These are phyloP conservation scores for Arremon brunneinucha DNA, from an alignment of 2,797 vertebrate species.

Conservation along the genomic window DNA sequence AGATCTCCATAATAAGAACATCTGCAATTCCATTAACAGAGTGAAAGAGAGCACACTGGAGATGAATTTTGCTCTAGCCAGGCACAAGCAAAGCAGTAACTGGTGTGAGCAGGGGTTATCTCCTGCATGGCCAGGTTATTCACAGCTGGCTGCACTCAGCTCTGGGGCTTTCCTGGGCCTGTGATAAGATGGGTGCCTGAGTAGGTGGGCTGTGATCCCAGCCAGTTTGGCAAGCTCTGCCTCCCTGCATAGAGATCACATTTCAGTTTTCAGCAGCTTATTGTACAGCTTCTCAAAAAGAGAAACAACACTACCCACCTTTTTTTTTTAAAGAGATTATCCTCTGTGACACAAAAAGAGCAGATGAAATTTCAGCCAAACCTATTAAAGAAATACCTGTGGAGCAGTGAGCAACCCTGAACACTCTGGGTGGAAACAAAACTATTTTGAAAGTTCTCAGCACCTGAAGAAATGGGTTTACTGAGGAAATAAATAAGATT, in stretches of 20 bases:
- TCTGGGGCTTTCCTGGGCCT: neutral
- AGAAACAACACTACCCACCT: neutral
- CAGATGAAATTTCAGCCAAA: slow-evolving; percentile 45
- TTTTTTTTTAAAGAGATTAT: neutral
- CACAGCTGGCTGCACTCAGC: neutral
- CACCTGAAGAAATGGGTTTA: neutral
- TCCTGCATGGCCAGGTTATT: neutral
- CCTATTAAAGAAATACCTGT: neutral
- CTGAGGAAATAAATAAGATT: neutral
- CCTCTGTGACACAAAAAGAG: neutral
- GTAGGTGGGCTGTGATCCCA: slow-evolving; percentile 45
- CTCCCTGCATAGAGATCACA: neutral
- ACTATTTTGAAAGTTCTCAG: neutral
- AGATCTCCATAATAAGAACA: slow-evolving; percentile 24
- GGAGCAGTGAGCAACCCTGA: neutral
- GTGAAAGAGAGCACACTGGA: neutral
- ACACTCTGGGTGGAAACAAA: accelerated
- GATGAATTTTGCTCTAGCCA: neutral
- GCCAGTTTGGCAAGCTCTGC: neutral
- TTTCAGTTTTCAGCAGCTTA: neutral
- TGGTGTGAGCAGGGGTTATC: neutral
- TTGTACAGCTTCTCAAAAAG: slow-evolving; percentile 2
- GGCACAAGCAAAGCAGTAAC: neutral
- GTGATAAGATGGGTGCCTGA: neutral
- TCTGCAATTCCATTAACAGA: neutral